phyloP scores from a whole-genome alignment of 1,140 invertebrate genomes.

The Delia radicum region DNA sequence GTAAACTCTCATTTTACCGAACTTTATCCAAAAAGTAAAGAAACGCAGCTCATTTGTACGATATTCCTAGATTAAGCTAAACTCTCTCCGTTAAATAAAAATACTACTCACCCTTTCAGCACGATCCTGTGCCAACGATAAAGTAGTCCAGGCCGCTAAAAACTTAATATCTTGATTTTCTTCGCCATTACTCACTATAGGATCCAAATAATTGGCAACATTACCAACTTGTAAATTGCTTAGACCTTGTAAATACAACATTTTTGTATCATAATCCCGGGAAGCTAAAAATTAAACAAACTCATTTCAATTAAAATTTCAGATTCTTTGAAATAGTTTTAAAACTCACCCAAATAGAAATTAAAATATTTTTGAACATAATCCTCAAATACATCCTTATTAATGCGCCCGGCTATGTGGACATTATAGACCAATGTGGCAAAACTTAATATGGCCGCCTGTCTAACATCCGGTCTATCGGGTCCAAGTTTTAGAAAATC shows the following conservation, averaged over 20 bases:
- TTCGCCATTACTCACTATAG: conserved; percentile 59
- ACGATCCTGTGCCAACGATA: conserved; percentile 59
- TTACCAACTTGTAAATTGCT: conserved; percentile 64
- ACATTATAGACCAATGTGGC: conserved; percentile 70
- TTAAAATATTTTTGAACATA: conserved; percentile 68
- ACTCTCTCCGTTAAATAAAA: too few species aligned
- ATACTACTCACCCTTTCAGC: conserved; percentile 59
- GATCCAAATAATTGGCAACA: conserved; percentile 64
- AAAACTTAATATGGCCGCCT: conserved; percentile 69
- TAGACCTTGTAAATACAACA: conserved; percentile 71
- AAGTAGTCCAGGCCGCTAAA: conserved; percentile 64
- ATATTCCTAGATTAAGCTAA: too few species aligned
- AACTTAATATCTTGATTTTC: conserved; percentile 61
- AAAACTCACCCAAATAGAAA: conserved; percentile 45
- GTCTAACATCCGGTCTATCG: conserved; percentile 60
- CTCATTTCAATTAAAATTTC: background rate
- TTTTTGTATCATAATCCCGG: conserved; percentile 65
- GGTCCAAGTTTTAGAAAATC: conserved; percentile 58
- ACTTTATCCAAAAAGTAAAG: too few species aligned
- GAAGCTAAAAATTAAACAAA: conserved; percentile 57
- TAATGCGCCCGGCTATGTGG: conserved; percentile 59
- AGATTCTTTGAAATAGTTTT: background rate
- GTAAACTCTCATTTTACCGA: too few species aligned
- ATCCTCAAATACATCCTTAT: conserved; percentile 67
- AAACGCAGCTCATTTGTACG: too few species aligned